Conservation (phyloP, 2,113 vertebrate species). For the Fulmarus glacialis region DNA sequence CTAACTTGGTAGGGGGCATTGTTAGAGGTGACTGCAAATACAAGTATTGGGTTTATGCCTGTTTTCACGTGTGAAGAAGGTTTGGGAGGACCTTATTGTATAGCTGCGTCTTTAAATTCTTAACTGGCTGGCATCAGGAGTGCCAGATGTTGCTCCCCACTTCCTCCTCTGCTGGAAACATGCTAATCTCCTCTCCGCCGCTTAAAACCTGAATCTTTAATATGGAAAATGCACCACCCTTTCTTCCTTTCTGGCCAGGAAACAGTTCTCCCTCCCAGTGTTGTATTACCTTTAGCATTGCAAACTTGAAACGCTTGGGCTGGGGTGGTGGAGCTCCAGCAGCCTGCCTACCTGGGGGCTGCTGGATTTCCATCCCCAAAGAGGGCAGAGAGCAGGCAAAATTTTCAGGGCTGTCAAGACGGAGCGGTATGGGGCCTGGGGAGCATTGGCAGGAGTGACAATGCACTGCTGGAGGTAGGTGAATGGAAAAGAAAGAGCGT, state of each 20-base stretch:
- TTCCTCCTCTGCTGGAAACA: not conserved
- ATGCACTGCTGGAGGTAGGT: not conserved
- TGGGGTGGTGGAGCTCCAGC: not conserved
- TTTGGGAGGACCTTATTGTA: not conserved
- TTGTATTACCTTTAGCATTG: slow-evolving; percentile 55
- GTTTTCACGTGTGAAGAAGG: not conserved
- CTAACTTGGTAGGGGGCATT: not conserved
- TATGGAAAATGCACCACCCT: not conserved
- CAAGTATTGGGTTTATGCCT: not conserved
- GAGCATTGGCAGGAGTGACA: not conserved
- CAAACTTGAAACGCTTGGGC: not conserved
- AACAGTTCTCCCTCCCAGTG: not conserved
- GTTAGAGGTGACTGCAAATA: not conserved
- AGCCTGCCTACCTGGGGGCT: not conserved
- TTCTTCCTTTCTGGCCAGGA: not conserved
- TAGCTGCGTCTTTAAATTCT: not conserved
- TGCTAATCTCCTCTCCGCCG: not conserved
- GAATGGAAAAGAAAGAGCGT: not conserved
- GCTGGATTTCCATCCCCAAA: not conserved
- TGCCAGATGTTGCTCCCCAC: not conserved
- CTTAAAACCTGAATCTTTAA: slow-evolving; percentile 41
- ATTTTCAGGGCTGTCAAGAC: not conserved
- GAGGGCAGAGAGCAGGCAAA: not conserved
- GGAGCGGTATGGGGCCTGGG: not conserved
- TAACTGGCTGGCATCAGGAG: not conserved